Evolutionary conservation across 1,140 invertebrate species (phyloP), one percentile per base, ranked within the genome.

Genomic region (Zaprionus ghesquierei): DNA sequence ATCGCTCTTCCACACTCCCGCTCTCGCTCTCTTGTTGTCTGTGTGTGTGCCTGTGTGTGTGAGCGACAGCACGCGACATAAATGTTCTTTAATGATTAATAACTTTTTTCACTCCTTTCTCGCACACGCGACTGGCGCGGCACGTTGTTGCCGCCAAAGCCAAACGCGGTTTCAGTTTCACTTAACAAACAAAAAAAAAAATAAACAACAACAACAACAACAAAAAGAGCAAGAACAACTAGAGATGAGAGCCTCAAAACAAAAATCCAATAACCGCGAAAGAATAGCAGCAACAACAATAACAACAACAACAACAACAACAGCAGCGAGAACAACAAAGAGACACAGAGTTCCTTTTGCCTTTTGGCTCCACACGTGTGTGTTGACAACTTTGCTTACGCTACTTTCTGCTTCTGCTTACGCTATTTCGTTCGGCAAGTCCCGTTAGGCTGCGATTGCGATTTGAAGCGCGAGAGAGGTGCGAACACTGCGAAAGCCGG

Each of bases 31-130:
- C 35, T 12, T n/a, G n/a, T n/a, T n/a, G 29, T 18, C 25, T 33
- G 4, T 20, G 20, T 59, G 27, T 54, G n/a, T 64, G 78, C 59
- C 9, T 20, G 20, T 59, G 27, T 54, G n/a, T 64, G 78, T 62
- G 64, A 66, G 77, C 63, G 79, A 80, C 73, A 85, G 66, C 68
- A 75, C 55, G 75, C 82, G 75, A 87, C 79, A 87, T 86, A 87
- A 81, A 81, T 86, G 81, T 86, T 63, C 71, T 76, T 81, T 73
- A 86, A 86, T 86, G 81, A 86, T 87, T 86, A 79, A 86, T 86
- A 86, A 86, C 81, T 81, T 81, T 78, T 81, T 56, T 75, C 82
- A 86, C 81, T 86, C 81, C 75, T 62, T 76, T 69, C 65, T 68
- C 75, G 56, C 77, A 64, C 75, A 66, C 79, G 77, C 60, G 68